phyloP scores from a whole-genome alignment of 2,888 invertebrate species.

The Gisinianus flammeolus region DNA sequence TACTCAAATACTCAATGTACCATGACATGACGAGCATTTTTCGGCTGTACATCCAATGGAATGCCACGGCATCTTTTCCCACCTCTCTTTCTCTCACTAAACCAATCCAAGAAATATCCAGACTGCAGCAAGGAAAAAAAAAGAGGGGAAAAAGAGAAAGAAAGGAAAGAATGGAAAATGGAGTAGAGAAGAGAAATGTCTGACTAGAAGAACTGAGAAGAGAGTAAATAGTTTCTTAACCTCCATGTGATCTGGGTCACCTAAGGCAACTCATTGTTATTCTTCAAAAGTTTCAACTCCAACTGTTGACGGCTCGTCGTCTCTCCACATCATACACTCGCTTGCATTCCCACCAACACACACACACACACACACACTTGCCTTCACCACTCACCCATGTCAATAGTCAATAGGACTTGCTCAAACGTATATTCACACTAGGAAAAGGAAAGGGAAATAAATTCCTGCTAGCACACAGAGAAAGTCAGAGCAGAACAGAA shows the following conservation, averaged over 20 bases:
- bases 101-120: not conserved
- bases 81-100: not conserved
- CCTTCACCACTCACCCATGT: not conserved
- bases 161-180: not conserved
- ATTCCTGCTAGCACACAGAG: no score
- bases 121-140: not conserved
- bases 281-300: slow-evolving; percentile 18
- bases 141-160: not conserved
- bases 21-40: slow-evolving; percentile 23
- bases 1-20: not conserved
- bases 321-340: no score
- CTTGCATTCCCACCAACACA: no score
- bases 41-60: not conserved
- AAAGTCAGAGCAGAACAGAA: not conserved
- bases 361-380: not conserved
- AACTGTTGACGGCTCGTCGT: slow-evolving; percentile 11
- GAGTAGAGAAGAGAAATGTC: not conserved
- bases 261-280: slow-evolving; percentile 24
- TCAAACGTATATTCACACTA: not conserved
- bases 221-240: slow-evolving; percentile 18
- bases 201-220: not conserved
- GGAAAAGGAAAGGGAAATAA: no score
- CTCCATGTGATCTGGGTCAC: slow-evolving; percentile 27
- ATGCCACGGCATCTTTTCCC: not conserved
- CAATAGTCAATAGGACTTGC: not conserved